These are phyloP conservation scores for Melieria omissa DNA, from an alignment of 2,888 invertebrate species.

Conservation along the genomic window DNA sequence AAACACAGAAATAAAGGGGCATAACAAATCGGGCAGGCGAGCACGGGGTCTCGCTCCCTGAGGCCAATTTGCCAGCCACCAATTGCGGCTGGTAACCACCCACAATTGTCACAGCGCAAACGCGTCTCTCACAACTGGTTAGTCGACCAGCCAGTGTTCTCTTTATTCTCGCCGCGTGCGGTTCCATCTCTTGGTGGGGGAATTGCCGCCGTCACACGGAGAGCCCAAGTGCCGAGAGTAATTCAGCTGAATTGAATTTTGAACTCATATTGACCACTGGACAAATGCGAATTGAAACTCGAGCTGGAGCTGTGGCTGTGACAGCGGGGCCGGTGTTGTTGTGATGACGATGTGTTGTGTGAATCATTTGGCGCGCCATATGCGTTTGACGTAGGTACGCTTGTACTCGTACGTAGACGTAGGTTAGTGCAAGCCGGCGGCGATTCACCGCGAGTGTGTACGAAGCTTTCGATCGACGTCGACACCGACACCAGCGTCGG, in stretches of 20 bases:
- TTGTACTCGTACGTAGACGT: too few species aligned
- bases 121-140: constrained; percentile 7
- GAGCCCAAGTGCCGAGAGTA: too few species aligned
- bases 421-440: too few species aligned
- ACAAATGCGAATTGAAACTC: background rate
- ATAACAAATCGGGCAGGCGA: background rate
- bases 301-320: background rate
- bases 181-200: too few species aligned
- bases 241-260: too few species aligned
- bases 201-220: too few species aligned
- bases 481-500: background rate
- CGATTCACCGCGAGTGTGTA: too few species aligned
- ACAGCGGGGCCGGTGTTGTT: background rate
- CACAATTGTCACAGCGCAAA: constrained; percentile 34
- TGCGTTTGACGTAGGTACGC: too few species aligned
- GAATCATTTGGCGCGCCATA: too few species aligned
- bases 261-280: too few species aligned
- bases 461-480: too few species aligned
- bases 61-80: background rate
- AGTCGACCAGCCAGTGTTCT: background rate
- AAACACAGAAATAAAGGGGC: background rate
- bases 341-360: background rate
- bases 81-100: constrained; percentile 24
- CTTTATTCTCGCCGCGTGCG: background rate
- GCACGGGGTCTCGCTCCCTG: background rate